Percentiles rank a stretch among this genome's conserved stretches.
phyloP scores from a whole-genome alignment of 2,113 vertebrate species.

The Cavia aperea region DNA sequence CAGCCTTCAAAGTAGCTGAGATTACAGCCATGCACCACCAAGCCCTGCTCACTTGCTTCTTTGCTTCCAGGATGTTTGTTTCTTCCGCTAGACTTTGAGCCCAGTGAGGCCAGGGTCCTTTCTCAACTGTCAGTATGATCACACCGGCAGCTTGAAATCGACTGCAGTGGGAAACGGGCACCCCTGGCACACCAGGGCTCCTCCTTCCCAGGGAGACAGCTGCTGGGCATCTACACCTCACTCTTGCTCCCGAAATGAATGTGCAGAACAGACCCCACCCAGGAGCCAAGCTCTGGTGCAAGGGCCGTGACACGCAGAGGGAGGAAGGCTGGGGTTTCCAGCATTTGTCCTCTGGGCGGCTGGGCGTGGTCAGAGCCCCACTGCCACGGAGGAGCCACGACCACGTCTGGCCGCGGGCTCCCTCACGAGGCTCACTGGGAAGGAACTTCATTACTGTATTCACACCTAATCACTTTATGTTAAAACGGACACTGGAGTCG shows the following conservation, averaged over 20 bases:
- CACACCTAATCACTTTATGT: background rate
- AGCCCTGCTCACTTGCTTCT: background rate
- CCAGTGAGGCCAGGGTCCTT: background rate
- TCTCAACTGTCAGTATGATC: background rate
- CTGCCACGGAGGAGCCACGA: rapidly evolving
- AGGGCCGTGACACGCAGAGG: background rate
- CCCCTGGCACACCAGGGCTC: background rate
- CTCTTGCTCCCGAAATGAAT: background rate
- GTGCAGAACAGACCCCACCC: background rate
- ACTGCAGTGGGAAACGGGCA: background rate
- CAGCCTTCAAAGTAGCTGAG: background rate
- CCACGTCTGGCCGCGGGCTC: background rate
- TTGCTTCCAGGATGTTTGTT: background rate
- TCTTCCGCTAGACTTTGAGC: background rate
- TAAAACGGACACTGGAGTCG: background rate
- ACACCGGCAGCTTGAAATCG: background rate
- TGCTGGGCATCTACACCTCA: background rate
- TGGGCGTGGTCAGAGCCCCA: rapidly evolving
- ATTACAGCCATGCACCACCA: background rate
- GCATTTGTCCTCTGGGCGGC: rapidly evolving
- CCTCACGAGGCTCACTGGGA: background rate
- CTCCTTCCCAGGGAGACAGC: background rate
- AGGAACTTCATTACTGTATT: background rate
- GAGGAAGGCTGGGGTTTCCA: background rate
- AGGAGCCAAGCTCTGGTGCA: background rate